Percentiles rank a stretch among this genome's conserved stretches.
phyloP scores from a whole-genome alignment of 2,797 vertebrate genomes.

The Pseudomugil gertrudae region DNA sequence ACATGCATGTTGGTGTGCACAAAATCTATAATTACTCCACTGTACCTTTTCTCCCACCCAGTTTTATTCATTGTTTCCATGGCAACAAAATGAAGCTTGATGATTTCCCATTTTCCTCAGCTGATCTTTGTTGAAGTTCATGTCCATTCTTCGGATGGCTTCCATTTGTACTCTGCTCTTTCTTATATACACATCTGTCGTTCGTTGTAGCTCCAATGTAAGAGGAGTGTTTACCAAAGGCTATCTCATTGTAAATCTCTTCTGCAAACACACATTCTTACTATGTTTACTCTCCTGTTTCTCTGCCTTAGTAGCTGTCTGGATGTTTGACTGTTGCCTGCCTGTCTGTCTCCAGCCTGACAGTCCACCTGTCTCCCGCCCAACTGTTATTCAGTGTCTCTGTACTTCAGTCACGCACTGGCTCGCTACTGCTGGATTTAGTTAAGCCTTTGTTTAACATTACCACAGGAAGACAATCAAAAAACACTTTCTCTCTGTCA shows the following conservation, averaged over 20 bases:
- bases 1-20: neutral
- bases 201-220: constrained; percentile 8
- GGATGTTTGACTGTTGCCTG: constrained; percentile 59
- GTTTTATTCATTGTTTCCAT: constrained; percentile 49
- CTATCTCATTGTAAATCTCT: constrained; percentile 51
- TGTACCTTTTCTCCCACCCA: constrained; percentile 25
- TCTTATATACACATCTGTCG: constrained; percentile 21
- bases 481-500: constrained; percentile 67
- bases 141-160: constrained; percentile 20
- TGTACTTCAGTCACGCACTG: constrained; percentile 20
- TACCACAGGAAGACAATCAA: constrained; percentile 68
- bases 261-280: constrained; percentile 44
- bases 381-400: constrained; percentile 25
- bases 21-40: constrained; percentile 27
- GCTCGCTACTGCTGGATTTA: constrained; percentile 48
- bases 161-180: neutral
- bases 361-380: constrained; percentile 56
- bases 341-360: constrained; percentile 57
- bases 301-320: constrained; percentile 34
- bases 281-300: constrained; percentile 44
- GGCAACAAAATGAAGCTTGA: constrained; percentile 56
- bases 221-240: constrained; percentile 32
- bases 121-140: constrained; percentile 35
- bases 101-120: constrained; percentile 36
- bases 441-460: constrained; percentile 68